These are phyloP conservation scores for Hypolimnas misippus DNA, from an alignment of 2,888 invertebrate species.

Conservation along the genomic window DNA sequence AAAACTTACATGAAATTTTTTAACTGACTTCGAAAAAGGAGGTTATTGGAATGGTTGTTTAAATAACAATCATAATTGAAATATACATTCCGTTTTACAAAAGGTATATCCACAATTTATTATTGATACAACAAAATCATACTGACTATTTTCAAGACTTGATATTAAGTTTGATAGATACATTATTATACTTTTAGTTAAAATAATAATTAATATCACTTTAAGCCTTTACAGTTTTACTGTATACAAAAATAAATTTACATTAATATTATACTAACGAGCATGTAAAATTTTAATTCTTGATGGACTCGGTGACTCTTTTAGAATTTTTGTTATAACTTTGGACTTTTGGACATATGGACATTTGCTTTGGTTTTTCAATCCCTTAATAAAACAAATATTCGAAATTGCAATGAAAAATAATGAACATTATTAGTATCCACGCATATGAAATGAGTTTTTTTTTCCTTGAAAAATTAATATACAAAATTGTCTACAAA, in stretches of 20 bases:
- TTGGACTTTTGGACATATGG: not conserved
- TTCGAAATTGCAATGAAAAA: not conserved
- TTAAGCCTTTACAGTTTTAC: conserved; percentile 1
- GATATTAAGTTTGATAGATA: conserved; percentile 7
- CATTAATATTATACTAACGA: conserved; percentile 14
- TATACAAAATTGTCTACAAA: conserved; percentile 3
- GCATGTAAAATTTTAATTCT: conserved; percentile 1
- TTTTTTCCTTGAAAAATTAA: not conserved
- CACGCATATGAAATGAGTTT: not conserved
- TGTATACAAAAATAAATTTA: conserved; percentile 22
- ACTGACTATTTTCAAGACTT: no score
- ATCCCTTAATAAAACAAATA: not conserved
- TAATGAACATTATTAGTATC: not conserved
- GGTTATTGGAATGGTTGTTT: no score
- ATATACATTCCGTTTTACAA: no score
- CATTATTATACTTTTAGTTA: conserved; percentile 15
- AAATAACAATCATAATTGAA: no score
- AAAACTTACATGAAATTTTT: no score
- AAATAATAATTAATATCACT: conserved; percentile 27
- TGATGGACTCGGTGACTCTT: not conserved
- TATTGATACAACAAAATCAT: no score
- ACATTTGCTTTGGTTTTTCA: not conserved
- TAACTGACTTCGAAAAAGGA: no score
- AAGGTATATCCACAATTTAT: no score
- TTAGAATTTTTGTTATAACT: not conserved